Evolutionary conservation across 2,113 vertebrate species (phyloP).

Genomic region (Phylloscopus trochilus): DNA sequence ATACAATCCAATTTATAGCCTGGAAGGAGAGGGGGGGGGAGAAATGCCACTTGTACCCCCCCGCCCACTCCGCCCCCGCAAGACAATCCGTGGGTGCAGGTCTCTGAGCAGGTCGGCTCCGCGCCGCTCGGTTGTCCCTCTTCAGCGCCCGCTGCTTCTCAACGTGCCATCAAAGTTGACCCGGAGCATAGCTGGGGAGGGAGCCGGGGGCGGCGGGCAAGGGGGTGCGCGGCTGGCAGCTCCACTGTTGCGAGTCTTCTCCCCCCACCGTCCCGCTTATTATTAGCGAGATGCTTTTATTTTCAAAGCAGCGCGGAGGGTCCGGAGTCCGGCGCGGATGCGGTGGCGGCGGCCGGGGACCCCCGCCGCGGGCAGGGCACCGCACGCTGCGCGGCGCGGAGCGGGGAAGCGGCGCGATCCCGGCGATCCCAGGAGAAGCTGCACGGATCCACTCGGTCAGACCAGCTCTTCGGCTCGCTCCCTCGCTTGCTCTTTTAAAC

Average conservation of each 20-base stretch:
- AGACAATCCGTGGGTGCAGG: constrained; percentile 15
- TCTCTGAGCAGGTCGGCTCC: constrained; percentile 9
- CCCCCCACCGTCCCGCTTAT: background rate
- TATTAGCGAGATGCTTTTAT: constrained; percentile 49
- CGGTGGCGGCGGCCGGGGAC: background rate
- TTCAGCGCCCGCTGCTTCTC: constrained; percentile 11
- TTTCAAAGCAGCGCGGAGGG: constrained; percentile 34
- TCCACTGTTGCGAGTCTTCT: constrained; percentile 32
- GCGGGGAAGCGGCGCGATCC: constrained; percentile 8
- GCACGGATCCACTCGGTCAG: constrained; percentile 48
- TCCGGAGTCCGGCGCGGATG: constrained; percentile 16
- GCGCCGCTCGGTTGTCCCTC: background rate
- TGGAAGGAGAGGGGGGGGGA: background rate
- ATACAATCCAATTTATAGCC: constrained; percentile 51
- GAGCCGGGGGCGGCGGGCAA: background rate
- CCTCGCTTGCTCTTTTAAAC: constrained; percentile 59
- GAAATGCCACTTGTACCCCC: constrained; percentile 21
- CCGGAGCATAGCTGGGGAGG: constrained; percentile 2
- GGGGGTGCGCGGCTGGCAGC: background rate
- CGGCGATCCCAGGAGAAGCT: constrained; percentile 35
- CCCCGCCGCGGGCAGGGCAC: background rate
- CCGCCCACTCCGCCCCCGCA: constrained; percentile 39
- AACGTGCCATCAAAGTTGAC: constrained; percentile 10
- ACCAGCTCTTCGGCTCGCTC: constrained; percentile 40
- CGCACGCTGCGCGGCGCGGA: constrained; percentile 26